phyloP scores from a whole-genome alignment of 35 echinoderm and acorn worm genomes.

The Apostichopus californicus region DNA sequence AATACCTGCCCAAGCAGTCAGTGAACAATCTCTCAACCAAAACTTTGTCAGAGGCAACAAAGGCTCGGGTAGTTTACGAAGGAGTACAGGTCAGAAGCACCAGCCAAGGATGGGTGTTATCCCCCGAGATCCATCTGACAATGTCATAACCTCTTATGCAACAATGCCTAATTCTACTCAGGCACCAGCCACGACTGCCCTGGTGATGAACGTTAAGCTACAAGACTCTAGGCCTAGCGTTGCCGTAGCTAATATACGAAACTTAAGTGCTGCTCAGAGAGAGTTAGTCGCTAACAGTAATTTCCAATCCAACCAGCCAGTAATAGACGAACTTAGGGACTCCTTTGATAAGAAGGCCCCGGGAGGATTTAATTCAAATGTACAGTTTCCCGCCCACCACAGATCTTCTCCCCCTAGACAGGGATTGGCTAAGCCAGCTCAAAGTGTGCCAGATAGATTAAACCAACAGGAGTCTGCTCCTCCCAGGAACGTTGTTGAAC shows the following conservation, averaged over 20 bases:
- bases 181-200: not conserved
- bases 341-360: slow-evolving; percentile 4
- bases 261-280: slow-evolving; percentile 30
- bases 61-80: slow-evolving; percentile 46
- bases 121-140: not conserved
- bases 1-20: slow-evolving; percentile 20
- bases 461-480: slow-evolving; percentile 19
- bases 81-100: slow-evolving; percentile 36
- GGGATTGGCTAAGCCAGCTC: slow-evolving; percentile 10
- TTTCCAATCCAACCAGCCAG: slow-evolving; percentile 3
- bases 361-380: not conserved
- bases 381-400: slow-evolving; percentile 3
- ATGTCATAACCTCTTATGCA: slow-evolving; percentile 41
- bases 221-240: slow-evolving; percentile 38
- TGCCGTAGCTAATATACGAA: slow-evolving; percentile 48
- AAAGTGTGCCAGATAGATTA: slow-evolving; percentile 42
- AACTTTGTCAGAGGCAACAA: slow-evolving; percentile 35
- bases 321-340: slow-evolving; percentile 17
- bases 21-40: slow-evolving; percentile 36
- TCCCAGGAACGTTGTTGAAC: slow-evolving; percentile 13
- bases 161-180: slow-evolving; percentile 42
- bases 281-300: slow-evolving; percentile 29
- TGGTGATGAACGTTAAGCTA: slow-evolving; percentile 44
- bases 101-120: slow-evolving; percentile 29
- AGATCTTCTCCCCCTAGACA: slow-evolving; percentile 32